Evolutionary conservation across 2,888 invertebrate species (phyloP).

Genomic region (Synanthedon tipuliformis): DNA sequence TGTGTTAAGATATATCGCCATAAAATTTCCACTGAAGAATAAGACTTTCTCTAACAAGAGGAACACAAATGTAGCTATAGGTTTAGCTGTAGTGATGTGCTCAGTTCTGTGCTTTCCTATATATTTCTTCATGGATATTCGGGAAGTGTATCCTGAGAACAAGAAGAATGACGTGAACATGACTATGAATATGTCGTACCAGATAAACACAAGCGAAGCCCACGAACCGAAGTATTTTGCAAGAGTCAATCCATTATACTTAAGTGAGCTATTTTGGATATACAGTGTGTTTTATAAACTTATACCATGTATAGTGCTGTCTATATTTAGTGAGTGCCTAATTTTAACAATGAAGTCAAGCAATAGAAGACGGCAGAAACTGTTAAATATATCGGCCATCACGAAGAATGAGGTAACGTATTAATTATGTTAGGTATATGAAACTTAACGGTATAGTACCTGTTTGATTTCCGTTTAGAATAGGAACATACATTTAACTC

Average conservation of each 20-base stretch:
- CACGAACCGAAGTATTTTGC: slow-evolving; percentile 72
- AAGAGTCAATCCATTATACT: slow-evolving; percentile 35
- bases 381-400: slow-evolving; percentile 65
- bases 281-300: slow-evolving; percentile 94
- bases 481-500: not conserved
- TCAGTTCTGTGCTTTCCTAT: slow-evolving; percentile 87
- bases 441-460: not conserved
- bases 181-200: slow-evolving; percentile 27
- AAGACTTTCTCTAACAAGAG: slow-evolving; percentile 83
- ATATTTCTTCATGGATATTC: slow-evolving; percentile 82
- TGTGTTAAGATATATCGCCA: slow-evolving; percentile 90
- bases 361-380: slow-evolving; percentile 79
- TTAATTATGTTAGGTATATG: not conserved
- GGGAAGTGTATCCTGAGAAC: slow-evolving; percentile 33
- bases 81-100: slow-evolving; percentile 83
- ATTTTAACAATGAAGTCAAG: slow-evolving; percentile 84
- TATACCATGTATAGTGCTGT: slow-evolving; percentile 89
- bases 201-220: slow-evolving; percentile 20
- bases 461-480: not conserved
- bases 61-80: slow-evolving; percentile 81
- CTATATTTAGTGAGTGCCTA: slow-evolving; percentile 81
- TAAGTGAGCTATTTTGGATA: slow-evolving; percentile 86
- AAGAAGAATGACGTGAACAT: slow-evolving; percentile 16
- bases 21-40: slow-evolving; percentile 87
- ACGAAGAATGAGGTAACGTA: slow-evolving; percentile 45